Evolutionary conservation across 1,140 invertebrate genomes (phyloP), one percentile per base, ranked within the genome.

Genomic region (Trachymyrmex cornetzi): DNA sequence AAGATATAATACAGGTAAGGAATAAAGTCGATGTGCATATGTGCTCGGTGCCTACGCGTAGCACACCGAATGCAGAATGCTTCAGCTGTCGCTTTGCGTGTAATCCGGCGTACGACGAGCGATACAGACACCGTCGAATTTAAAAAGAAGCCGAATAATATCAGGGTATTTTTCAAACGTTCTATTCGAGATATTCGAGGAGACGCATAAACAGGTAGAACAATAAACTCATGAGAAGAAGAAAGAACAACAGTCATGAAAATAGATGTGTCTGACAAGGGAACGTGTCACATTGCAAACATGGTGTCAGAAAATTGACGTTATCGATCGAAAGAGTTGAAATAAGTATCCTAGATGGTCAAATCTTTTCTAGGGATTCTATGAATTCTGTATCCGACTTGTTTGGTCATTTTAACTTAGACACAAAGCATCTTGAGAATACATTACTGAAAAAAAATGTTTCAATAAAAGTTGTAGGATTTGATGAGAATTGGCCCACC

Each of bases 1-100:
- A 84, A 84, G 69, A 75, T 44, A 3, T 44, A 44, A 84, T 75
- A 61, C 30, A 75, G 72, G 55, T 84, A 48, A 61, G 79, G 24
- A 82, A 55, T n/a, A 61, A 22, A 74, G 7, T 84, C 55, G 57
- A 57, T n/a, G 38, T 55, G 48, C 27, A n/a, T 64, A 50, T 30
- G 19, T 57, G 50, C 30, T 22, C 30, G 27, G 27, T n/a, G 48
- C 30, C 38, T 61, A 50, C 19, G 64, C 77, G 64, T 50, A 24
- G 19, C 44, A 30, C 48, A n/a, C 7, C 22, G 34, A 74, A 63
- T 63, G 57, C 14, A 61, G 44, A 75, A 84, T 61, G 24, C 38
- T 34, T 48, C 34, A 12, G 67, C 38, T 53, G 67, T 74, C 80
- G 69, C 55, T 19, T 61, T 63, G 57, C 59, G 38, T 50, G 55